Evolutionary conservation across 2,888 invertebrate species (phyloP), one percentile per base, ranked within the genome.

Genomic region (Oscheius sp.): DNA sequence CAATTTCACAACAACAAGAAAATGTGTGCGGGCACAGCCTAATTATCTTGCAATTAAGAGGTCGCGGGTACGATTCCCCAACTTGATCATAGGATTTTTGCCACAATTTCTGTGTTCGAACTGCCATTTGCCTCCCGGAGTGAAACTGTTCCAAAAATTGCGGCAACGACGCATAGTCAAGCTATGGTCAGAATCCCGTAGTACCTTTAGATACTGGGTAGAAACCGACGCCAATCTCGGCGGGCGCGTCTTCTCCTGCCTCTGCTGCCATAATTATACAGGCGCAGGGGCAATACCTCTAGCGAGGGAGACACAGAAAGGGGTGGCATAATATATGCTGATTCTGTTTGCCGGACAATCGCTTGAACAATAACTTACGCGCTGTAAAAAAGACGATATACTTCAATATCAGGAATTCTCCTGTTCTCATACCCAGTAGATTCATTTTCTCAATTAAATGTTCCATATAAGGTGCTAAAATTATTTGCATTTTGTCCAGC

Each of bases 191-290:
- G 58, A 58, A 58, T 58, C 29, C 29, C 9, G 25, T 58, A 29
- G 58, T 58, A 58, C 58, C 58, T 58, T 58, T 25, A 27, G 58
- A 58, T 58, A 58, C 29, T 58, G 27, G 58, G 58, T 58, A 58
- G n/a, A 58, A 58, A 58, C 58, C 58, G 29, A 58, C 49, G 5
- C 18, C n/a, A 18, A 7, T 5, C 16, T 13, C 49, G 18, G 18
- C 49, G 2, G 18, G 3, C 18, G 49, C n/a, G n/a, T 18, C 49
- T 13, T 49, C 6, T 5, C n/a, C 18, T 49, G 49, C 16, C 13
- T 13, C 18, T 5, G 6, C 49, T 49, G 18, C 16, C 18, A 13
- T n/a, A 18, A n/a, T 18, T 49, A 3, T 49, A 49, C 49, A 18
- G 49, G 49, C 13, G 49, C 49, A 49, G 49, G 49, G 49, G 18